Evolutionary conservation across 2,888 invertebrate genomes (phyloP).

Genomic region (Strigamia transsilvanica): DNA sequence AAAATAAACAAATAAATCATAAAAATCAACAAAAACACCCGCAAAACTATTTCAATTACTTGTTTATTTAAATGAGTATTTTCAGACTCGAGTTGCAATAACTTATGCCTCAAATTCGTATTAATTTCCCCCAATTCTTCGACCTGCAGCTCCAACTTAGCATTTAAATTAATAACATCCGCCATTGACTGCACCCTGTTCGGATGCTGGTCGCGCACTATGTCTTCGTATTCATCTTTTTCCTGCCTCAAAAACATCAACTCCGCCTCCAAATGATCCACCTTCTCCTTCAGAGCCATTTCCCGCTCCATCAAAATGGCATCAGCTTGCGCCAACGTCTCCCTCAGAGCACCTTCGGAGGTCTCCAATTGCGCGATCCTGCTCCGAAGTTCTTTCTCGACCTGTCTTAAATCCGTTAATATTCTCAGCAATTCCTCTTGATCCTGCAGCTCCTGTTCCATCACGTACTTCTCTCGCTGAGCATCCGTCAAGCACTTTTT

Average conservation of each 20-base stretch:
- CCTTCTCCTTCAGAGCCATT: slow-evolving; percentile 66
- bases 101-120: slow-evolving; percentile 69
- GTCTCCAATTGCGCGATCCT: slow-evolving; percentile 67
- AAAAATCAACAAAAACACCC: not conserved
- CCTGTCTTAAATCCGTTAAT: slow-evolving; percentile 63
- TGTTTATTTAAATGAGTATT: not conserved
- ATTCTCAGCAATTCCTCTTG: slow-evolving; percentile 56
- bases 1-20: not conserved
- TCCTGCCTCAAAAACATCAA: slow-evolving; percentile 60
- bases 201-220: slow-evolving; percentile 57
- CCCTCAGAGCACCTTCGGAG: slow-evolving; percentile 56
- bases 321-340: slow-evolving; percentile 65
- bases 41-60: not conserved
- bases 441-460: slow-evolving; percentile 57
- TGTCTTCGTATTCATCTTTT: slow-evolving; percentile 54
- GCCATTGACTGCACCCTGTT: slow-evolving; percentile 57
- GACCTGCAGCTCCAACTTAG: slow-evolving; percentile 64
- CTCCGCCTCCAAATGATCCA: slow-evolving; percentile 66
- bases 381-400: slow-evolving; percentile 69
- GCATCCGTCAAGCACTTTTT: slow-evolving; percentile 68
- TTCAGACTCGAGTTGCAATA: slow-evolving; percentile 16
- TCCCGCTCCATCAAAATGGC: slow-evolving; percentile 68
- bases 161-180: slow-evolving; percentile 51
- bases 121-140: slow-evolving; percentile 75
- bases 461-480: slow-evolving; percentile 65